These are phyloP conservation scores for Chaitophorus viminalis DNA, from an alignment of 2,888 invertebrate species.

Conservation along the genomic window DNA sequence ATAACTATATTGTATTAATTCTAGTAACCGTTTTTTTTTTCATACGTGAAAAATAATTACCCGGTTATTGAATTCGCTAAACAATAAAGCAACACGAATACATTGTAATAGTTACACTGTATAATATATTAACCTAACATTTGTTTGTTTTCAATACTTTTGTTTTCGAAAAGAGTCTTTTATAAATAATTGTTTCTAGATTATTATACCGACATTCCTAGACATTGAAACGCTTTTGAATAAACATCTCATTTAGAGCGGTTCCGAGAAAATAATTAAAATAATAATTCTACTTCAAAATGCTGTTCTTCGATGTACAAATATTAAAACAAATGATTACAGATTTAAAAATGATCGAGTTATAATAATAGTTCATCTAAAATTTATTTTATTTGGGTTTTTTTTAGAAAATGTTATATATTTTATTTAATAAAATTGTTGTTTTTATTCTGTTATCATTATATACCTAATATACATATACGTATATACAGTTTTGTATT, in stretches of 20 bases:
- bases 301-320: slow-evolving; percentile 8
- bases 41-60: slow-evolving; percentile 4
- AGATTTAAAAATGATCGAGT: neutral
- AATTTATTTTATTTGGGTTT: neutral
- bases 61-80: neutral
- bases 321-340: slow-evolving; percentile 15
- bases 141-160: neutral
- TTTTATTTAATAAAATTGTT: slow-evolving; percentile 16
- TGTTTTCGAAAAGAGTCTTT: slow-evolving; percentile 2
- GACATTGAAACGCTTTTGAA: neutral
- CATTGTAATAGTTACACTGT: neutral
- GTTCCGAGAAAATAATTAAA: neutral
- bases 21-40: neutral
- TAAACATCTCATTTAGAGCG: neutral
- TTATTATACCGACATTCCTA: slow-evolving; percentile 32
- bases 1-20: neutral
- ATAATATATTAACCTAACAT: neutral
- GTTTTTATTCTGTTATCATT: slow-evolving; percentile 31
- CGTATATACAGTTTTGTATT: slow-evolving; percentile 1
- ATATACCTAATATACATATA: neutral
- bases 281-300: neutral
- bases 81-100: neutral
- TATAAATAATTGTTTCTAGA: neutral
- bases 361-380: neutral
- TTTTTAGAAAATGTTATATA: slow-evolving; percentile 12